Conservation (phyloP, 2,888 invertebrate genomes). For the Microctonus hyperodae region DNA sequence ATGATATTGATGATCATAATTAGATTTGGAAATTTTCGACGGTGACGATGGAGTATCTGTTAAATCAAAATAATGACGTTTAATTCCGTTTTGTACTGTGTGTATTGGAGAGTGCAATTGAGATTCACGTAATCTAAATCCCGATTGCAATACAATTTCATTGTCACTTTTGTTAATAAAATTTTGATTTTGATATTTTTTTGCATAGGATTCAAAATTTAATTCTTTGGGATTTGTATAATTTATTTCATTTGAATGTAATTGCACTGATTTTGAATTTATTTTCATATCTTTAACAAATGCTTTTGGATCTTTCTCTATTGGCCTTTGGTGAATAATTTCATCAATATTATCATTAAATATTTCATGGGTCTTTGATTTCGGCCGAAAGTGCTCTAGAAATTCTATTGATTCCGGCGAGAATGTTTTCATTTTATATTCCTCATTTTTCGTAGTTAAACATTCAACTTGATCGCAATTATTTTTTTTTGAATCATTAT, state of each 20-base stretch:
- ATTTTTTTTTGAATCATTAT: too few relatives aligned
- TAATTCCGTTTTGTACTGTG: neutral
- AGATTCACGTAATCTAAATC: neutral
- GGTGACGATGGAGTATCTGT: neutral
- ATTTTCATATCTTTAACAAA: neutral
- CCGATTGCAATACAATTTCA: neutral
- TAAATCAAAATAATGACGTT: neutral
- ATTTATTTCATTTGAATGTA: neutral
- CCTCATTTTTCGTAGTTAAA: too few relatives aligned
- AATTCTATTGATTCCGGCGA: too few relatives aligned
- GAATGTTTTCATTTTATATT: too few relatives aligned
- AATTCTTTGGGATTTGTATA: neutral
- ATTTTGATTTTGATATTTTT: neutral
- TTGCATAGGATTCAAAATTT: neutral
- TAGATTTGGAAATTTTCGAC: neutral
- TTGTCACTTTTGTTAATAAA: neutral
- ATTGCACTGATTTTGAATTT: neutral
- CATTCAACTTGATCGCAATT: too few relatives aligned
- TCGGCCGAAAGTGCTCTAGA: too few relatives aligned
- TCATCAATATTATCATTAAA: too few relatives aligned
- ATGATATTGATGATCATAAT: neutral
- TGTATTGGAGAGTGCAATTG: neutral
- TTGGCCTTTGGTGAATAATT: too few relatives aligned
- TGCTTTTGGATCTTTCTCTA: neutral
- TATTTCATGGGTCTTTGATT: too few relatives aligned